phyloP scores from a whole-genome alignment of 2,888 invertebrate species.

The Crepidodera aurea region DNA sequence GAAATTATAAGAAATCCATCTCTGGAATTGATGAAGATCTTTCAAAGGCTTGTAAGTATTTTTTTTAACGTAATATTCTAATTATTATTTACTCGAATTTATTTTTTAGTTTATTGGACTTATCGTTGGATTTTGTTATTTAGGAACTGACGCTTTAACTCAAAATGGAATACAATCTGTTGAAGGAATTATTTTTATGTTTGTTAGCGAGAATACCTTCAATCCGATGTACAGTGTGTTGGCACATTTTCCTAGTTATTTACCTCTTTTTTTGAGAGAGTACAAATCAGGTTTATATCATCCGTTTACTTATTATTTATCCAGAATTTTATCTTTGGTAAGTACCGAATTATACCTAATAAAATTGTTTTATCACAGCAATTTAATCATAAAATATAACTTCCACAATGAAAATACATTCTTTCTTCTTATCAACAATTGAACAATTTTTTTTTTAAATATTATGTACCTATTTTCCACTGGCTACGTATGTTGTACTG shows the following conservation, averaged over 20 bases:
- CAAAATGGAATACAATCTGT: slow-evolving; percentile 88
- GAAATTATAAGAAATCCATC: slow-evolving; percentile 82
- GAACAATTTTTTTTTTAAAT: too few relatives aligned
- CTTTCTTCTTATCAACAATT: too few relatives aligned
- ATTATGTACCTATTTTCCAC: too few relatives aligned
- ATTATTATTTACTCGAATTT: background rate
- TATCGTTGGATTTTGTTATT: slow-evolving; percentile 85
- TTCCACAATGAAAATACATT: too few relatives aligned
- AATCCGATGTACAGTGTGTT: slow-evolving; percentile 91
- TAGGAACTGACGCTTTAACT: slow-evolving; percentile 74
- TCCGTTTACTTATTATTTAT: slow-evolving; percentile 80
- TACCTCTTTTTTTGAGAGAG: slow-evolving; percentile 84
- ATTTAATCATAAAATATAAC: background rate
- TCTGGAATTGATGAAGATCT: slow-evolving; percentile 76
- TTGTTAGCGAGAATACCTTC: slow-evolving; percentile 91
- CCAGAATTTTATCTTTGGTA: slow-evolving; percentile 83
- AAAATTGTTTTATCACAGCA: too few relatives aligned
- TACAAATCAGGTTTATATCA: slow-evolving; percentile 84
- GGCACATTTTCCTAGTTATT: slow-evolving; percentile 80
- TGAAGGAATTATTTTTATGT: slow-evolving; percentile 86
- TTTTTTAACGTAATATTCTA: slow-evolving; percentile 9
- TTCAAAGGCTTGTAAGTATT: slow-evolving; percentile 81
- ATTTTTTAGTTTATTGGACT: slow-evolving; percentile 71
- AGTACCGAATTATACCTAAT: slow-evolving; percentile 49
- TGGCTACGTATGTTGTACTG: too few relatives aligned